These are phyloP conservation scores for Gallirallus australis DNA, from an alignment of 2,797 vertebrate species.

Conservation along the genomic window DNA sequence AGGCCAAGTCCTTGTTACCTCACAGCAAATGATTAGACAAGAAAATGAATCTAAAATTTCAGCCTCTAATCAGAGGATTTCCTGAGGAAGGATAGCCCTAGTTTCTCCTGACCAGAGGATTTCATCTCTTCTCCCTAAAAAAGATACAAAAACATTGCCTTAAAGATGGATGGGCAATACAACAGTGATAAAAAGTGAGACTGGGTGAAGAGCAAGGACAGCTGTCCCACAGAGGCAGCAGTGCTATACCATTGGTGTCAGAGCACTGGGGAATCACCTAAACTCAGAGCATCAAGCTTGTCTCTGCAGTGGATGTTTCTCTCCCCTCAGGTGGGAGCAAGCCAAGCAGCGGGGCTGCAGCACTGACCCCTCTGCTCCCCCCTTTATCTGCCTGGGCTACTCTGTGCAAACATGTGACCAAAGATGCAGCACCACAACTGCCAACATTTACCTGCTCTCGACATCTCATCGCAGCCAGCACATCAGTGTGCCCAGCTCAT, in stretches of 20 bases:
- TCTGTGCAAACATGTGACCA: fast-evolving
- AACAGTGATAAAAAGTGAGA: neutral
- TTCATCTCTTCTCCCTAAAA: neutral
- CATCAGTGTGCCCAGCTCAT: fast-evolving
- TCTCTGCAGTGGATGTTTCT: fast-evolving
- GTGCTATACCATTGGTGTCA: fast-evolving
- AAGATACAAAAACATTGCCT: neutral
- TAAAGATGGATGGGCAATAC: neutral
- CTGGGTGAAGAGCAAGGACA: neutral
- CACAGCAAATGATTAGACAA: neutral
- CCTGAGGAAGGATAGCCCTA: neutral
- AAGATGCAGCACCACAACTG: neutral
- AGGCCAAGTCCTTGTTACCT: neutral
- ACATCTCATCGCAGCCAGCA: fast-evolving
- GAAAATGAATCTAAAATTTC: neutral
- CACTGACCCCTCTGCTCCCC: neutral
- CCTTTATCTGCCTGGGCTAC: neutral
- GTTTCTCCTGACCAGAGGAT: neutral
- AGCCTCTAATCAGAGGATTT: neutral
- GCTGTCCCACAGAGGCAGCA: neutral
- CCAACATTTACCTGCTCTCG: fast-evolving
- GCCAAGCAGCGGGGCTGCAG: fast-evolving
- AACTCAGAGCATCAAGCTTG: fast-evolving
- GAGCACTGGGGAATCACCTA: neutral
- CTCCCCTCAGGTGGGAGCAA: neutral